These are phyloP conservation scores for Microtus pennsylvanicus DNA, from an alignment of 2,113 vertebrate genomes.

Conservation along the genomic window DNA sequence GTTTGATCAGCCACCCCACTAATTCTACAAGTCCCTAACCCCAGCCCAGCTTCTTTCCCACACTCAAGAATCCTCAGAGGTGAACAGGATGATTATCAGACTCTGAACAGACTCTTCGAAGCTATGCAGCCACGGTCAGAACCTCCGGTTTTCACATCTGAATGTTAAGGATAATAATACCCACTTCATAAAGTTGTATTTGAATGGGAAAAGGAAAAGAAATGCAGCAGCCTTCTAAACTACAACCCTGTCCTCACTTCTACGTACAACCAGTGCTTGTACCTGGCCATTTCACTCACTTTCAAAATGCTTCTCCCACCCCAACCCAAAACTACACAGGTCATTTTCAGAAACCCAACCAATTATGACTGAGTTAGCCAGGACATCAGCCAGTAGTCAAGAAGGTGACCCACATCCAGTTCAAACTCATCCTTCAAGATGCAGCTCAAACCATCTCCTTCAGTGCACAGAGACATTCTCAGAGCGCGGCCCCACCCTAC, in stretches of 20 bases:
- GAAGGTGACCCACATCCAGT: not conserved
- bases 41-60: slow-evolving; percentile 8
- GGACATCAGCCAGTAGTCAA: not conserved
- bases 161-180: slow-evolving; percentile 45
- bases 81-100: not conserved
- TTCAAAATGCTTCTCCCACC: slow-evolving; percentile 25
- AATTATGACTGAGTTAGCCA: not conserved
- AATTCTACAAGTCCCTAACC: not conserved
- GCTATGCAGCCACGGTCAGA: not conserved
- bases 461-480: not conserved
- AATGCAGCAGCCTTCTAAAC: not conserved
- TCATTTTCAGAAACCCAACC: not conserved
- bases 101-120: not conserved
- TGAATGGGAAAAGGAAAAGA: not conserved
- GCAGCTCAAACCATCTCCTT: not conserved
- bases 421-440: not conserved
- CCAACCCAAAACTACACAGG: not conserved
- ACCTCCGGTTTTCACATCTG: not conserved
- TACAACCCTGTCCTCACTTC: not conserved
- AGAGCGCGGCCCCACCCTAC: not conserved
- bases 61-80: not conserved
- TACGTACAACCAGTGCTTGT: not conserved
- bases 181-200: not conserved
- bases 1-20: not conserved
- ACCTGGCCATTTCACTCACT: not conserved